A percentile compares a stretch with the other conserved stretches of the same genome.
Conservation (phyloP, 92 coral and sea anemone species). For the Muricea muricata region DNA sequence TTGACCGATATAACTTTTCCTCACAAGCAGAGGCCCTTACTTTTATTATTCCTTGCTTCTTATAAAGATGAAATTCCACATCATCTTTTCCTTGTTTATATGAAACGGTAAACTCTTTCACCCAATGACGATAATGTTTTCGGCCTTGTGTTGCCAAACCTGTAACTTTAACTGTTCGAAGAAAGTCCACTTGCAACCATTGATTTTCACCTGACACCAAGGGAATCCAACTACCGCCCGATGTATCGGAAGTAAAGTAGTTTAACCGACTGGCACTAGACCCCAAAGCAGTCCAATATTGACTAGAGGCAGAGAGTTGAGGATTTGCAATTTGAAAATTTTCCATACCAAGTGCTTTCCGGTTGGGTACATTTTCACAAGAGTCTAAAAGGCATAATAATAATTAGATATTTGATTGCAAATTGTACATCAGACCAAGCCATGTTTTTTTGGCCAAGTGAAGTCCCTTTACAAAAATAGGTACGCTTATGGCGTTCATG, state of each 20-base stretch:
- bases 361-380: conserved; percentile 60
- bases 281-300: background rate
- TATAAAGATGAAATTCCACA: conserved; percentile 7
- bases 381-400: background rate
- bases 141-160: conserved; percentile 88
- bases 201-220: conserved; percentile 5
- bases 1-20: too few relatives aligned
- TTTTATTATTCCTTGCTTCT: background rate
- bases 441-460: too few relatives aligned
- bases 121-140: conserved; percentile 68
- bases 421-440: too few relatives aligned
- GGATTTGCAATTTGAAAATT: conserved; percentile 56
- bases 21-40: too few relatives aligned
- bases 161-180: conserved; percentile 64
- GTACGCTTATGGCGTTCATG: too few relatives aligned
- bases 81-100: conserved; percentile 75
- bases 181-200: conserved; percentile 72
- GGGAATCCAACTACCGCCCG: conserved; percentile 41
- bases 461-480: too few relatives aligned
- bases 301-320: conserved; percentile 53
- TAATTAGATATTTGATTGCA: too few relatives aligned
- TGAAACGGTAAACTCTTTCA: conserved; percentile 68
- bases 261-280: background rate
- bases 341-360: conserved; percentile 74
- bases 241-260: background rate